Evolutionary conservation across 2,113 vertebrate species (phyloP), one percentile per base, ranked within the genome.

Genomic region (Leucosticte australis): DNA sequence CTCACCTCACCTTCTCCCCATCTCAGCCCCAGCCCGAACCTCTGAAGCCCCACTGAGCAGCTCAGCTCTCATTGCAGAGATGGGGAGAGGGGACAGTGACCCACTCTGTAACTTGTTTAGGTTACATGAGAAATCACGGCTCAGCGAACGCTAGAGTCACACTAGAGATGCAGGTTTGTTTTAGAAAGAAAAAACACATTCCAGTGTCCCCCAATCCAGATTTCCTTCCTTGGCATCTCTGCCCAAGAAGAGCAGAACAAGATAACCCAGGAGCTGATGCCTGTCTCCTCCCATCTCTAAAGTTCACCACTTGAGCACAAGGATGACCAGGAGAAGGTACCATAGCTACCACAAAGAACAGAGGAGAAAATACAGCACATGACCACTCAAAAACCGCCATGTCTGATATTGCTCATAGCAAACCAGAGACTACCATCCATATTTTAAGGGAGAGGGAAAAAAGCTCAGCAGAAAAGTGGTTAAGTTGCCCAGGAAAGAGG

Each of bases 161-260:
- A 83, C 44, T 31, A 80, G 86, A 96, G 71, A 94, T 97, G 89
- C 26, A 75, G 62, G 42, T 93, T 77, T 71, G 59, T 75, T 91
- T 91, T 35, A 64, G 89, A 96, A 92, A 79, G 56, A 63, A 94
- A 62, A 83, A 87, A 2, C 20, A 13, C 26, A 21, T 92, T 82
- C 87, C 89, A 83, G 31, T 7, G 8, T 91, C 56, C 56, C 63
- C 49, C 1, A 1, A 3, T 78, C 52, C 47, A 80, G 59, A 86
- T 56, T 64, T 11, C 2, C 33, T 75, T 87, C 52, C 68, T 80
- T 52, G 64, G 50, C 0, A 0, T 67, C 63, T 86, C 64, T 67
- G 67, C 64, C 53, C 39, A 60, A 37, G 42, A 76, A 44, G 37
- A 79, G 35, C 55, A 86, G 30, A 88, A 74, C 17, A 68, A 57